Percentiles rank a stretch among this genome's conserved stretches.
Conservation (phyloP, 2,888 invertebrate species). For the Mesoligia furuncula region DNA sequence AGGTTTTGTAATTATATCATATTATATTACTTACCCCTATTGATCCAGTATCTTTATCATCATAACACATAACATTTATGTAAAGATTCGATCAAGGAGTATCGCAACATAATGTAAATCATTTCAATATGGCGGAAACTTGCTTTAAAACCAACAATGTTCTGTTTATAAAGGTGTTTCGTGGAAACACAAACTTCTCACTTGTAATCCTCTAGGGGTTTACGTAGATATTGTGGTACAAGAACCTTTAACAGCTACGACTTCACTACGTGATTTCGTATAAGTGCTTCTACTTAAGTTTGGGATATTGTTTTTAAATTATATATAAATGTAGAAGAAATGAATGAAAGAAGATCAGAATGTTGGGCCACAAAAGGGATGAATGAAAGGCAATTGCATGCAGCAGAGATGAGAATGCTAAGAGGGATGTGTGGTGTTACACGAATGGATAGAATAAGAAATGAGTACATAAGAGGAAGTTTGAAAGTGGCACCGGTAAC, state of each 20-base stretch:
- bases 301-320: too few species aligned
- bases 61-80: constrained; percentile 1
- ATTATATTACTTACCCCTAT: too few species aligned
- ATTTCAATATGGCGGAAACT: not conserved
- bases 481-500: too few species aligned
- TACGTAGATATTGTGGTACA: constrained; percentile 2
- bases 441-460: too few species aligned
- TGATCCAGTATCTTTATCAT: not conserved
- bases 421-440: too few species aligned
- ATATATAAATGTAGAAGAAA: too few species aligned
- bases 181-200: constrained; percentile 27
- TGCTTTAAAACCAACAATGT: constrained; percentile 7
- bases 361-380: too few species aligned
- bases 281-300: not conserved
- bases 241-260: constrained; percentile 13
- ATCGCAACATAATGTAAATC: constrained; percentile 37
- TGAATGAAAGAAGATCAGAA: too few species aligned
- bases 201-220: constrained; percentile 35
- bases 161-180: constrained; percentile 39
- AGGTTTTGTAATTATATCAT: too few species aligned
- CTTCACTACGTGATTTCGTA: not conserved
- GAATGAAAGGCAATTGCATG: too few species aligned
- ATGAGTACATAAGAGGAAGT: too few species aligned
- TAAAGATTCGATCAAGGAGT: not conserved
- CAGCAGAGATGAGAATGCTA: too few species aligned